Evolutionary conservation across 2,888 invertebrate genomes (phyloP).

Genomic region (Microchrysa polita): DNA sequence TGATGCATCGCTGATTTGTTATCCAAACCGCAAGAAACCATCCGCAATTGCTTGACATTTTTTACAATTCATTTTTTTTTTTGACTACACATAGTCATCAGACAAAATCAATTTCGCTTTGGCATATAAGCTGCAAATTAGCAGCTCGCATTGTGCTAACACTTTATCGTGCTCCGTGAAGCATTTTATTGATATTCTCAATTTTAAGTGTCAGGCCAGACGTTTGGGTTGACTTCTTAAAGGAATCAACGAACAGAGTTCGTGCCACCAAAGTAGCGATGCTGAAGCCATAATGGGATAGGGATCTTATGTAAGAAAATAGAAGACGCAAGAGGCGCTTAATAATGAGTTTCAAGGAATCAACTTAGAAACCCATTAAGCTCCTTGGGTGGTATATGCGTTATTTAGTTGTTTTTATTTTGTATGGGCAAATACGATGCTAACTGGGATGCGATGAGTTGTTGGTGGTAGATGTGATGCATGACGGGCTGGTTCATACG

Average conservation of each 20-base stretch:
- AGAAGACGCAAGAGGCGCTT: background rate
- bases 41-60: background rate
- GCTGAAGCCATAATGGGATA: background rate
- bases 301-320: background rate
- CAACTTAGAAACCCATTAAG: background rate
- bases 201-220: conserved; percentile 8
- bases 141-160: background rate
- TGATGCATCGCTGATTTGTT: background rate
- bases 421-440: background rate
- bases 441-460: too few relatives aligned
- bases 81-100: background rate
- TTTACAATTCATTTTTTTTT: background rate
- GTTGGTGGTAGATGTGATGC: too few relatives aligned
- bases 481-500: too few relatives aligned
- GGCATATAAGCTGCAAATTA: background rate
- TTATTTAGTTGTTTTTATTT: too few relatives aligned
- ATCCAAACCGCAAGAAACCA: conserved; percentile 4
- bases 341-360: conserved; percentile 1
- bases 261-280: background rate
- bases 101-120: background rate
- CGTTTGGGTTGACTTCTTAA: background rate
- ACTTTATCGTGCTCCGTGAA: background rate
- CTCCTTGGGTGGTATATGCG: conserved; percentile 1
- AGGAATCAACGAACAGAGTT: background rate
- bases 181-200: conserved; percentile 5